Evolutionary conservation across 1,140 invertebrate species (phyloP), one percentile per base, ranked within the genome.

Genomic region (Drosophila takahashii): DNA sequence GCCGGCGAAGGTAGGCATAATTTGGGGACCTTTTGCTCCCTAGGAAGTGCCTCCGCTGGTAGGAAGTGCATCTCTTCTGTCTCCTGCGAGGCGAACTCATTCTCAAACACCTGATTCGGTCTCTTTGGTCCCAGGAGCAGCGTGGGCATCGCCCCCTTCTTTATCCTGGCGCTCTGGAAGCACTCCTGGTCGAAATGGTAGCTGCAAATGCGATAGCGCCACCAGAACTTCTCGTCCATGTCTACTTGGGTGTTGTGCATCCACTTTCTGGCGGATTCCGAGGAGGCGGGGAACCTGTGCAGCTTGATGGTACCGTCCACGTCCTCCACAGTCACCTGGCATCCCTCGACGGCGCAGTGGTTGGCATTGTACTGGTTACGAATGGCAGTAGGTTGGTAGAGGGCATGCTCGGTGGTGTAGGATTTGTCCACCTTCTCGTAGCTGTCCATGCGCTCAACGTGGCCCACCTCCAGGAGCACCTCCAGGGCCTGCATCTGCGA

Each of bases 171-270:
- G 0, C 81, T 67, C 41, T 85, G 70, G 16, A 90, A 90, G 39
- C 80, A 90, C 8, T 79, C 77, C 6, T 51, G 48, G 0, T 53
- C 69, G 13, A 91, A 91, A 29, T 91, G 89, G 36, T 74, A 64
- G 15, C 87, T 90, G 39, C 89, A 91, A 11, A 91, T 86, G 44
- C 89, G 83, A 45, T 79, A 90, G 1, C 83, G 89, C 89, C 89
- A 89, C 11, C 62, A 59, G n/a, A 50, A 75, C n/a, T 65, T 83
- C 7, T 29, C 53, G 26, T 85, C 71, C 41, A 78, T 79, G 11
- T 72, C 47, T 5, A 91, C 72, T 41, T 91, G 90, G 1, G 78
- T 80, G 47, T 91, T 91, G 48, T 91, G 76, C 70, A 83, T 76
- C 89, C 89, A 91, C 51, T 91, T 91, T 0, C 71, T 18, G 26